Base-by-base conservation (phyloP, 2,888 invertebrate genomes). In the Phalera bucephala region DNA sequence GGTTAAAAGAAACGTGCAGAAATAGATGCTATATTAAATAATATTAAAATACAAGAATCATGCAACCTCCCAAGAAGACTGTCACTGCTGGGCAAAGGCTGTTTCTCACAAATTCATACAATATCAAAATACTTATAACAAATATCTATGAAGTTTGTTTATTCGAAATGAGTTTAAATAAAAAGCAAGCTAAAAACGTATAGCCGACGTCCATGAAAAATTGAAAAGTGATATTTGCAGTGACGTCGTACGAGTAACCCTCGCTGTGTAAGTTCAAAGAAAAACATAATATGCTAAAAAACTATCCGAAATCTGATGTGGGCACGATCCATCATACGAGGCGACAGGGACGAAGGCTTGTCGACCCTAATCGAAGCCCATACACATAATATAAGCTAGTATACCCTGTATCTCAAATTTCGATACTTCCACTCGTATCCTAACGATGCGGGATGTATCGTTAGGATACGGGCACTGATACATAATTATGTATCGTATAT, bases 361-460 rank as follows among this genome's bases (percentile, higher is more conserved):
- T 81, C 86, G 80, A 80, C 85, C 86, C 84, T 85, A 86, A 86
- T 87, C 84, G 83, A 84, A 84, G 72, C 52, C 64, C 61, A 70
- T 69, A 72, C 73, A 73, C 67, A 72, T 69, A 60, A 68, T 56
- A 63, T 49, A 58, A 57, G 52, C 54, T 43, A 54, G 50, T 46
- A 55, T 51, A 52, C 48, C 46, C 45, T 52, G 47, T 51, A 58
- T 53, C 47, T 47, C 44, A 47, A 51, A 45, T 54, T 61, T 44
- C 40, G 63, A 54, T 54, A 62, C 46, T 47, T 52, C 52, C 51
- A 48, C 56, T 57, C 60, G 57, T 56, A 52, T 35, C 33, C 28
- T 11, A 27, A 23, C 34, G 39, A 45, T n/a, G n/a, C n/a, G n/a
- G n/a, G n/a, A n/a, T n/a, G n/a, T n/a, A n/a, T n/a, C n/a, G n/a